phyloP scores from a whole-genome alignment of 2,113 vertebrate species.

The Sander lucioperca region DNA sequence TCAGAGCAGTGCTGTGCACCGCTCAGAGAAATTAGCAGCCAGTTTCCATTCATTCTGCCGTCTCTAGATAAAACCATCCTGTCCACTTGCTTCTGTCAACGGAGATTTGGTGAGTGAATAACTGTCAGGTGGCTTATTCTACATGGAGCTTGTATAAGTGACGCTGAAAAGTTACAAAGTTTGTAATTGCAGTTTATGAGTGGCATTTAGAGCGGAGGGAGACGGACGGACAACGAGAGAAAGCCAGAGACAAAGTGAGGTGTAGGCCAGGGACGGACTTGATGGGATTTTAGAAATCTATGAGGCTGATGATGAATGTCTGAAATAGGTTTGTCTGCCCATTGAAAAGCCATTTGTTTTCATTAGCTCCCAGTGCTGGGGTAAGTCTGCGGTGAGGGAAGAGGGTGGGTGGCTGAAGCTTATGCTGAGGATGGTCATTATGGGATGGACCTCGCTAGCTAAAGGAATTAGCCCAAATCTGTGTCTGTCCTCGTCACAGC shows the following conservation, averaged over 20 bases:
- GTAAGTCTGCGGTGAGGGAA: conserved; percentile 67
- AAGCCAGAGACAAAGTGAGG: conserved; percentile 70
- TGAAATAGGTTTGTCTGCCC: conserved; percentile 85
- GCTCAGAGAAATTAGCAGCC: conserved; percentile 62
- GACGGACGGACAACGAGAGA: conserved; percentile 62
- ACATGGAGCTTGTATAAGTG: conserved; percentile 75
- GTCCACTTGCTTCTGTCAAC: conserved; percentile 68
- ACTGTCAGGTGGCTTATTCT: conserved; percentile 76
- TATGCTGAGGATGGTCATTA: conserved; percentile 60
- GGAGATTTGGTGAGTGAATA: conserved; percentile 65
- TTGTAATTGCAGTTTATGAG: conserved; percentile 56
- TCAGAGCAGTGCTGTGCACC: conserved; percentile 28
- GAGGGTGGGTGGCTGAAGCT: conserved; percentile 64
- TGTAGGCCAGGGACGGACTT: conserved; percentile 79
- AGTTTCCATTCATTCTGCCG: conserved; percentile 77
- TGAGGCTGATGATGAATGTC: conserved; percentile 86
- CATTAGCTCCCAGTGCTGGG: conserved; percentile 80
- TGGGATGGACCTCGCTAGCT: conserved; percentile 64
- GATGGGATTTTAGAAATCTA: conserved; percentile 86
- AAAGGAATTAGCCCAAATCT: conserved; percentile 76
- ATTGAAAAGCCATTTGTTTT: conserved; percentile 88
- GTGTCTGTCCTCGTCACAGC: conserved; percentile 16
- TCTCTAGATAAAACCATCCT: conserved; percentile 63
- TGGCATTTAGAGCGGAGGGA: conserved; percentile 47
- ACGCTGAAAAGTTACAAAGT: conserved; percentile 74